phyloP scores from a whole-genome alignment of 2,888 invertebrate species.

The Endomychus coccineus region DNA sequence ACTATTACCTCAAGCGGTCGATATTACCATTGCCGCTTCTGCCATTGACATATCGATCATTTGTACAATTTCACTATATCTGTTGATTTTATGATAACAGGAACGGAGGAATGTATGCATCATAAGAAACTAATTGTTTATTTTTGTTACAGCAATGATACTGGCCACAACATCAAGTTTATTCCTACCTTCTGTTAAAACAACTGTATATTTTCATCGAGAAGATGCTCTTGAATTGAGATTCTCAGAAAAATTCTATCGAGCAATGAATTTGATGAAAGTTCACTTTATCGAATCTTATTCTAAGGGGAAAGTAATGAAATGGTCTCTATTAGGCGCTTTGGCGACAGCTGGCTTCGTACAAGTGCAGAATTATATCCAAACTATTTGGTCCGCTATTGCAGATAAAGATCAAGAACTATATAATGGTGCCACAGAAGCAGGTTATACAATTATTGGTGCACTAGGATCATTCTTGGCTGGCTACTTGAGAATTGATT shows the following conservation, averaged over 20 bases:
- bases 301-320: conserved; percentile 52
- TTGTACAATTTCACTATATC: no score
- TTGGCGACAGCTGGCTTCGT: conserved; percentile 64
- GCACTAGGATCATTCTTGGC: conserved; percentile 53
- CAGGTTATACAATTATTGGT: conserved; percentile 62
- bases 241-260: conserved; percentile 7
- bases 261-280: conserved; percentile 49
- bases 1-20: no score
- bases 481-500: conserved; percentile 44
- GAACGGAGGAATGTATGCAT: no score
- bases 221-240: conserved; percentile 13
- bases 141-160: conserved; percentile 62
- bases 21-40: no score
- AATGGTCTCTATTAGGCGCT: conserved; percentile 76
- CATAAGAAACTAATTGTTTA: no score
- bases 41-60: no score
- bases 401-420: conserved; percentile 39
- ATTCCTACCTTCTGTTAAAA: conserved; percentile 62
- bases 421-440: conserved; percentile 69
- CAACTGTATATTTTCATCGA: conserved; percentile 72
- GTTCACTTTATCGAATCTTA: conserved; percentile 54
- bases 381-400: conserved; percentile 73
- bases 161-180: conserved; percentile 65
- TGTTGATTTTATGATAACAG: no score
- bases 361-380: conserved; percentile 70